phyloP scores from a whole-genome alignment of 2,797 vertebrate genomes.

The Limnodromus scolopaceus region DNA sequence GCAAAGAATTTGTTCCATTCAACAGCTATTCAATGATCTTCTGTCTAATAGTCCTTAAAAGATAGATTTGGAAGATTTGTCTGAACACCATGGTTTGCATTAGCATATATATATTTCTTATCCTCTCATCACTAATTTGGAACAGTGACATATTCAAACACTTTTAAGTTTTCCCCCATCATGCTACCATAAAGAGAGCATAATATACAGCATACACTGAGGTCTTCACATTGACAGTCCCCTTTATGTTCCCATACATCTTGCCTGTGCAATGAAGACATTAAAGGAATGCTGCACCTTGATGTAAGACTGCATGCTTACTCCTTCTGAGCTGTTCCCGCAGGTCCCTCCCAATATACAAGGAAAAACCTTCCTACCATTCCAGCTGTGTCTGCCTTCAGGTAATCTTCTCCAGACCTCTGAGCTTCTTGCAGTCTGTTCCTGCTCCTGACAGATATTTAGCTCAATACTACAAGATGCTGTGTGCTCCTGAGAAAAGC shows the following conservation, averaged over 20 bases:
- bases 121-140: background rate
- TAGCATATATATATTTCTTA: background rate
- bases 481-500: slow-evolving; percentile 20
- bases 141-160: background rate
- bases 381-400: slow-evolving; percentile 34
- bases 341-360: slow-evolving; percentile 10
- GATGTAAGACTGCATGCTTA: background rate
- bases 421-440: slow-evolving; percentile 24
- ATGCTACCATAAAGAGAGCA: background rate
- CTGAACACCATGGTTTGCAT: background rate
- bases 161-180: background rate
- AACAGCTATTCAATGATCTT: slow-evolving; percentile 33
- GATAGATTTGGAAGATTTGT: background rate
- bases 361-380: slow-evolving; percentile 55
- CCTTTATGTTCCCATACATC: background rate
- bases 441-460: slow-evolving; percentile 2
- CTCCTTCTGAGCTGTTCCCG: background rate
- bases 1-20: slow-evolving; percentile 74
- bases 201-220: background rate
- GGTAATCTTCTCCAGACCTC: background rate
- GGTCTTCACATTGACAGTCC: background rate
- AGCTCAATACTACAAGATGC: slow-evolving; percentile 13
- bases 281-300: background rate
- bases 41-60: slow-evolving; percentile 17
- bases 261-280: background rate